Percentiles rank a stretch among this genome's conserved stretches.
phyloP scores from a whole-genome alignment of 2,888 invertebrate species.

The Hydroisotoma schaefferi region DNA sequence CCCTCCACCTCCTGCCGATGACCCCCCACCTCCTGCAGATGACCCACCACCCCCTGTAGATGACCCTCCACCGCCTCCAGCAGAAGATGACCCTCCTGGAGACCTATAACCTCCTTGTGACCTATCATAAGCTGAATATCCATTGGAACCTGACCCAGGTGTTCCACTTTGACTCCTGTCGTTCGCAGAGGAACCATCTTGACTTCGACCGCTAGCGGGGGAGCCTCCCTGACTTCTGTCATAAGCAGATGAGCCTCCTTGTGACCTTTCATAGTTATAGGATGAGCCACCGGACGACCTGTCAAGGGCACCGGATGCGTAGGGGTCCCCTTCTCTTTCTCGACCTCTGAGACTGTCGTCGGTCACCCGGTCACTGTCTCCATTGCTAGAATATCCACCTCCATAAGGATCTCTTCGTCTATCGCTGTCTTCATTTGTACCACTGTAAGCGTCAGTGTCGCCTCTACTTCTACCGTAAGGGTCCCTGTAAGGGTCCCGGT shows the following conservation, averaged over 20 bases:
- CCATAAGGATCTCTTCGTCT: neutral
- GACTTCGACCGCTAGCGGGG: neutral
- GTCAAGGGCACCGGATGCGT: neutral
- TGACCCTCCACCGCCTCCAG: constrained; percentile 6
- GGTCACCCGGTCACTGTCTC: neutral
- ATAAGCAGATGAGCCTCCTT: neutral
- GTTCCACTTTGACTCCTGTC: neutral
- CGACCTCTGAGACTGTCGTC: neutral
- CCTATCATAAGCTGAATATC: neutral
- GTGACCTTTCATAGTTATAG: neutral
- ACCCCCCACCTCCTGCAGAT: neutral
- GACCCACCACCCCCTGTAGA: neutral
- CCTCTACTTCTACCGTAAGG: constrained; percentile 1
- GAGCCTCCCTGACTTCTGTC: neutral
- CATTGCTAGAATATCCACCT: neutral
- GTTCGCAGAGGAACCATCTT: neutral
- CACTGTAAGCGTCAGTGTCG: constrained; percentile 1
- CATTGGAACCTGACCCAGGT: neutral
- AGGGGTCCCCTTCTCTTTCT: neutral
- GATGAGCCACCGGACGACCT: neutral
- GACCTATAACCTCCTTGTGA: neutral
- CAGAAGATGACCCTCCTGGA: neutral
- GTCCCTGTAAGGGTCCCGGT: constrained; percentile 4
- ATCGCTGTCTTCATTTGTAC: neutral
- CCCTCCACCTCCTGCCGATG: constrained; percentile 5